Conservation (phyloP, 2,113 vertebrate species). For the Brachypodius melanocephalos region DNA sequence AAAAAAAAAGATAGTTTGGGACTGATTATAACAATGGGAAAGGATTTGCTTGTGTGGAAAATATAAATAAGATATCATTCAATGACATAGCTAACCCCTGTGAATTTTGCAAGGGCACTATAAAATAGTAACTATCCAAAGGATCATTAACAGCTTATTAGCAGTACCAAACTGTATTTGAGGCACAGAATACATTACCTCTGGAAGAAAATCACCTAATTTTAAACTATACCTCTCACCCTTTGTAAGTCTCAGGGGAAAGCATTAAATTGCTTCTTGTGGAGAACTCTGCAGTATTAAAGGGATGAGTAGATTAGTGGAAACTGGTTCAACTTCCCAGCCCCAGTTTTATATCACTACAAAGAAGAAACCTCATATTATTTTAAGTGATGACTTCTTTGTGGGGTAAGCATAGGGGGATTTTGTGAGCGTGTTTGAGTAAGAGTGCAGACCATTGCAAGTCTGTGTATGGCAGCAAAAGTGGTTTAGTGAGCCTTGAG, state of each 20-base stretch:
- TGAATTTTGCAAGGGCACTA: neutral
- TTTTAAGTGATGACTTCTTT: neutral
- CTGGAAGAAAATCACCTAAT: neutral
- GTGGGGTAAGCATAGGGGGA: neutral
- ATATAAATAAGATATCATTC: neutral
- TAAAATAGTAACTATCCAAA: neutral
- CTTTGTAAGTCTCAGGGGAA: neutral
- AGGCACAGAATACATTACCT: neutral
- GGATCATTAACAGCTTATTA: neutral
- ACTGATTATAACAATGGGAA: neutral
- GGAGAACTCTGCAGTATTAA: neutral
- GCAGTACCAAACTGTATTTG: neutral
- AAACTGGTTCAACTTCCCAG: neutral
- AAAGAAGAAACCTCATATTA: neutral
- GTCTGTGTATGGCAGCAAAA: rapidly evolving
- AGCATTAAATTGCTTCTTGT: neutral
- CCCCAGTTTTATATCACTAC: neutral
- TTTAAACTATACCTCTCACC: neutral
- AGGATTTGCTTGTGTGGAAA: neutral
- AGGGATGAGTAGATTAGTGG: neutral
- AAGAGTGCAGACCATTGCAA: neutral
- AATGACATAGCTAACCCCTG: neutral
- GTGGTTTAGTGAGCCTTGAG: neutral
- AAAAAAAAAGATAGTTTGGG: neutral
- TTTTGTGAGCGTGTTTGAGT: rapidly evolving